phyloP scores from a whole-genome alignment of 2,113 vertebrate species.

The Rallus limicola region DNA sequence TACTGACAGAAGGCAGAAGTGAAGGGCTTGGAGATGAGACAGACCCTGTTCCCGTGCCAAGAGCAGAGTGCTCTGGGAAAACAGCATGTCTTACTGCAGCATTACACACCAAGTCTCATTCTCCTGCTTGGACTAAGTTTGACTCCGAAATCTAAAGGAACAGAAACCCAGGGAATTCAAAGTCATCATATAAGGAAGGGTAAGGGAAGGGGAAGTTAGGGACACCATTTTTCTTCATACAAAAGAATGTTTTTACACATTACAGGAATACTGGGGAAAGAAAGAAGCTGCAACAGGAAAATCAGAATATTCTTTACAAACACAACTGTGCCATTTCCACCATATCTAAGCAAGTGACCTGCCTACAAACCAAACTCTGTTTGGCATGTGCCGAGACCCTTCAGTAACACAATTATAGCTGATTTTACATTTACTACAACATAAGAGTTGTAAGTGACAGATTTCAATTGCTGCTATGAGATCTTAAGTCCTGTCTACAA shows the following conservation, averaged over 20 bases:
- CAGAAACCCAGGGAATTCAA: not conserved
- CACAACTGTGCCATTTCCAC: not conserved
- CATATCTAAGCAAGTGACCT: fast-evolving
- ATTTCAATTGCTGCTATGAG: not conserved
- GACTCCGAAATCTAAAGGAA: not conserved
- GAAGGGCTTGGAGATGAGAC: not conserved
- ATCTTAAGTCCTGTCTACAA: not conserved
- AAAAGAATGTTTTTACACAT: not conserved
- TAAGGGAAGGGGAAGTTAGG: not conserved
- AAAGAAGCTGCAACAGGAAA: not conserved
- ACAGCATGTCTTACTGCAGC: not conserved
- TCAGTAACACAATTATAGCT: not conserved
- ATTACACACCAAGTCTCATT: not conserved
- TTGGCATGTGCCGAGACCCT: not conserved
- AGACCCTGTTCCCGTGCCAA: not conserved
- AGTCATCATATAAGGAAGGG: not conserved
- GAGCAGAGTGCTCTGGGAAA: not conserved
- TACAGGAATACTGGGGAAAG: not conserved
- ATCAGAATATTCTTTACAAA: not conserved
- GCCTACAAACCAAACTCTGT: not conserved
- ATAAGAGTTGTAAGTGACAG: not conserved
- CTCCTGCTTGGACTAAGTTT: not conserved
- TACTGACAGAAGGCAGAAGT: not conserved
- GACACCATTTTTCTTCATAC: not conserved
- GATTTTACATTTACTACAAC: not conserved